These are phyloP conservation scores for Erythrocercus mccallii DNA, from an alignment of 2,113 vertebrate species.

Conservation along the genomic window DNA sequence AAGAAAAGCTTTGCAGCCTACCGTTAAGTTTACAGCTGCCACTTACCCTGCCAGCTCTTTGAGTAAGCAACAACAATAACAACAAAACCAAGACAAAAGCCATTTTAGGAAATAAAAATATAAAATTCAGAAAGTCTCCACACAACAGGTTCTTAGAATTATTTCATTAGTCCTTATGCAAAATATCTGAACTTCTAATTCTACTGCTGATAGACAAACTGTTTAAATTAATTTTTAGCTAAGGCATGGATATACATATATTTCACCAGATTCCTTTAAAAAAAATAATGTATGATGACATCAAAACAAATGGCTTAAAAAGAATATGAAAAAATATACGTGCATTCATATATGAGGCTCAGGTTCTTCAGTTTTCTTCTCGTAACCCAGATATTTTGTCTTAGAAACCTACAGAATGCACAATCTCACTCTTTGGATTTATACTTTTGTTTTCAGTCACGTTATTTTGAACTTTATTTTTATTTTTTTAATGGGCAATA, in stretches of 20 bases:
- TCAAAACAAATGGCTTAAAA: not conserved
- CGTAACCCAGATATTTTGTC: not conserved
- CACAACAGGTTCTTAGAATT: not conserved
- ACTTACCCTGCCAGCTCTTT: slow-evolving; percentile 39
- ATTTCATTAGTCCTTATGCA: not conserved
- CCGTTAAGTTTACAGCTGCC: slow-evolving; percentile 57
- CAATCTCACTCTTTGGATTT: not conserved
- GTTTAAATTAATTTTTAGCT: not conserved
- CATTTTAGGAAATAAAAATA: not conserved
- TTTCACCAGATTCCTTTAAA: not conserved
- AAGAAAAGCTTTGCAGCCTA: slow-evolving; percentile 44
- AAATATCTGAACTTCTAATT: not conserved
- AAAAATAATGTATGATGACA: not conserved
- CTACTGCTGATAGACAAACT: not conserved
- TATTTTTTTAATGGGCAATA: not conserved
- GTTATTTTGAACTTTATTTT: not conserved
- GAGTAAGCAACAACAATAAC: not conserved
- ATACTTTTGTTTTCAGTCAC: not conserved
- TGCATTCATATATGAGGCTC: not conserved
- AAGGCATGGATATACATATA: not conserved
- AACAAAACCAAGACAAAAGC: not conserved
- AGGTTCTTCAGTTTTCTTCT: not conserved
- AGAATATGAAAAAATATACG: not conserved
- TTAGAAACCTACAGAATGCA: not conserved
- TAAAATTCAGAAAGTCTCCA: not conserved